phyloP scores from a whole-genome alignment of 2,797 vertebrate species.

The Pteronotus mesoamericanus region DNA sequence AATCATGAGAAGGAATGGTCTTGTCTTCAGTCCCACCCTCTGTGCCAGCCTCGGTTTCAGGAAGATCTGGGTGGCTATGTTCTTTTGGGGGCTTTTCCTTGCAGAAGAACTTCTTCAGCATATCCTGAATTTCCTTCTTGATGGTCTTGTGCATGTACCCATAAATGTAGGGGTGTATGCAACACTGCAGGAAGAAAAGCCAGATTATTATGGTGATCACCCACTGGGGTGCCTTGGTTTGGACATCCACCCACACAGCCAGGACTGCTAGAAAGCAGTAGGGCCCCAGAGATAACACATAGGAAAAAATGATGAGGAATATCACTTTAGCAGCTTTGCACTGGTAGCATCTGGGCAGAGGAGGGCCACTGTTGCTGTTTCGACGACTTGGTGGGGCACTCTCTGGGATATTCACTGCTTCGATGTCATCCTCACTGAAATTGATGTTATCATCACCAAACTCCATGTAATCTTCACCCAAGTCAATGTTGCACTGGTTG shows the following conservation, averaged over 20 bases:
- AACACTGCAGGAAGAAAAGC: constrained; percentile 92
- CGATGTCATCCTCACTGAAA: constrained; percentile 55
- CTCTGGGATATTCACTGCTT: constrained; percentile 52
- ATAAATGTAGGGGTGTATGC: constrained; percentile 91
- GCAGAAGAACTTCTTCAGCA: constrained; percentile 86
- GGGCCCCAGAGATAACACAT: constrained; percentile 91
- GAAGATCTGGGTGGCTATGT: constrained; percentile 84
- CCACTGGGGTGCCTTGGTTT: constrained; percentile 84
- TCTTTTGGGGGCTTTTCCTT: constrained; percentile 77
- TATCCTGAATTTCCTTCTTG: constrained; percentile 88
- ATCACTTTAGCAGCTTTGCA: constrained; percentile 92
- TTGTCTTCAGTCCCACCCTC: constrained; percentile 86
- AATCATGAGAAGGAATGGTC: constrained; percentile 77
- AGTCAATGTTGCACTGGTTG: constrained; percentile 66
- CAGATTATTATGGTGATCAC: constrained; percentile 87
- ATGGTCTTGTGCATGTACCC: constrained; percentile 94
- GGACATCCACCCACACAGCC: constrained; percentile 80
- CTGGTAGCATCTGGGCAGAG: constrained; percentile 87
- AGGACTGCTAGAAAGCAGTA: constrained; percentile 90
- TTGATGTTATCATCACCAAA: constrained; percentile 39
- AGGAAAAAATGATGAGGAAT: constrained; percentile 91
- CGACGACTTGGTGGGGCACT: constrained; percentile 34
- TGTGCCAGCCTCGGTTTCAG: constrained; percentile 85
- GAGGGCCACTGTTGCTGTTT: constrained; percentile 72
- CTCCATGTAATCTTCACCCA: constrained; percentile 62